Percentiles rank a stretch among this genome's conserved stretches.
Conservation (phyloP, 2,888 invertebrate species). For the Drosophila meridionalis region DNA sequence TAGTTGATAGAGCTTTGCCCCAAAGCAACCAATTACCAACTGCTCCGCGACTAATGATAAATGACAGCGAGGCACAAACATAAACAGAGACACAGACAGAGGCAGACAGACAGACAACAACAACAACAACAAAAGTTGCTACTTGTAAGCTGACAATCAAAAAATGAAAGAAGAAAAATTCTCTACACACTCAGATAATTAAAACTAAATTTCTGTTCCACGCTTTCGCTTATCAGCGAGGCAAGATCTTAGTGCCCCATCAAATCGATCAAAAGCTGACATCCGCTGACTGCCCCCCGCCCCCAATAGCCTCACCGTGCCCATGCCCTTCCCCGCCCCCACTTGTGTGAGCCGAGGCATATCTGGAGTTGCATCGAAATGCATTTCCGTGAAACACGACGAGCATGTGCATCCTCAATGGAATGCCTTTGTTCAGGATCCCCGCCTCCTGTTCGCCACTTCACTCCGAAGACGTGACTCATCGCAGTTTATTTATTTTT, state of each 20-base stretch:
- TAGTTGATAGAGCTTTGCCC: constrained; percentile 15
- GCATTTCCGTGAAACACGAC: constrained; percentile 50
- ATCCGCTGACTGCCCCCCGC: constrained; percentile 24
- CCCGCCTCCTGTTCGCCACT: constrained; percentile 10
- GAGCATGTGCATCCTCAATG: constrained; percentile 67
- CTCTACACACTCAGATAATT: constrained; percentile 49
- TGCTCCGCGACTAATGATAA: constrained; percentile 68
- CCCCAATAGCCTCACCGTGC: neutral
- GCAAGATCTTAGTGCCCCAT: constrained; percentile 54
- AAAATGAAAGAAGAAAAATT: constrained; percentile 26
- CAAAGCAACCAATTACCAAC: constrained; percentile 56
- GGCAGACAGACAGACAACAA: constrained; percentile 9
- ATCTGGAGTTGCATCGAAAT: constrained; percentile 36
- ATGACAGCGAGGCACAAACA: constrained; percentile 60
- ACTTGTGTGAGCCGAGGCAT: neutral
- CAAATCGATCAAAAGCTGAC: constrained; percentile 72
- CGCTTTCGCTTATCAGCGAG: constrained; percentile 73
- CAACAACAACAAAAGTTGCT: constrained; percentile 18
- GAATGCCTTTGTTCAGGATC: constrained; percentile 70
- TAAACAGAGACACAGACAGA: constrained; percentile 24
- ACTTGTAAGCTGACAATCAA: constrained; percentile 45
- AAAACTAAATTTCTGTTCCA: constrained; percentile 55
- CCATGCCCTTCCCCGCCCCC: neutral
- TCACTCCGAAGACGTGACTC: constrained; percentile 63
- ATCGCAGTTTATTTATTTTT: constrained; percentile 47